Evolutionary conservation across 2,113 vertebrate genomes (phyloP), one percentile per base, ranked within the genome.

Genomic region (Callipepla squamata): DNA sequence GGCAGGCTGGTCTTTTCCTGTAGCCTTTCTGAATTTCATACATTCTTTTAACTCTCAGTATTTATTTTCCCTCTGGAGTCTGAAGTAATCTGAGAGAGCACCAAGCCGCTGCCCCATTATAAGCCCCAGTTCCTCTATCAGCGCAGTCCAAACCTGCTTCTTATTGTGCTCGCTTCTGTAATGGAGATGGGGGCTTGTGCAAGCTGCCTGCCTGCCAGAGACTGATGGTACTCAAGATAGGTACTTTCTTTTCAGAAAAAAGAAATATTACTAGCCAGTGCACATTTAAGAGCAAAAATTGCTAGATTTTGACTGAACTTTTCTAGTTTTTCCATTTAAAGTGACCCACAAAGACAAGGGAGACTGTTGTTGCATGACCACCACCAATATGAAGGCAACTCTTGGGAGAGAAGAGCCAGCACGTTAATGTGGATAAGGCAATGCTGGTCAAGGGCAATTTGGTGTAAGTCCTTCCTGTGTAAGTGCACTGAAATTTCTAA

Each of bases 81-180:
- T 89, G 84, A 92, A 96, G 93, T 86, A 96, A 94, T 93, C 73
- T 75, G 90, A 96, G 94, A 94, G 86, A 79, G 78, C 53, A 93
- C 81, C 69, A 72, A 93, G 65, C 69, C 83, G 26, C 61, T 89
- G 58, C 83, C 86, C 62, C 61, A 26, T 85, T 90, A 84, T 66
- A 85, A 90, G 73, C 66, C 86, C 69, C 80, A 62, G 74, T 68
- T 96, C 88, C 74, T 94, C 88, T 72, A 69, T 92, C 77, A 84
- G 62, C 4, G 0, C 13, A 40, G 58, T 48, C 66, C 69, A 75
- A 92, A 84, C 40, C 40, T 13, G 13, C 53, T 90, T 74, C 83
- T 90, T 61, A 84, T 6, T 81, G 58, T 73, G 83, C 94, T 89
- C 9, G 4, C 45, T 79, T 78, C 83, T 65, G 58, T 88, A 94